Evolutionary conservation across 2,797 vertebrate genomes (phyloP).

Genomic region (Phataginus tricuspis): DNA sequence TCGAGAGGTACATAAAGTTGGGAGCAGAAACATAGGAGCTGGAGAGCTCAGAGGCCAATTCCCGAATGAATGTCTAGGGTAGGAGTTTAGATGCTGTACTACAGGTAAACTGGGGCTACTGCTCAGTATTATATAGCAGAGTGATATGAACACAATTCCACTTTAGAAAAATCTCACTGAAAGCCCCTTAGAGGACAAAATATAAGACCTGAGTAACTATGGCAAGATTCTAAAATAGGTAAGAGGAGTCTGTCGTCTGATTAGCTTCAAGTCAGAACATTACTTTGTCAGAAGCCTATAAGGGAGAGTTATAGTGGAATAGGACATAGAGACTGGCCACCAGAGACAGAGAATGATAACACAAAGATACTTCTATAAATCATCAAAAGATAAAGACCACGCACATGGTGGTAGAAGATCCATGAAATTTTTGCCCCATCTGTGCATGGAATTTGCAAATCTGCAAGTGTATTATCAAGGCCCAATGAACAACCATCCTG

Average conservation of each 20-base stretch:
- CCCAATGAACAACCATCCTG: rapidly evolving
- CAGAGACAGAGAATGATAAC: not conserved
- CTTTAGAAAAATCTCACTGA: not conserved
- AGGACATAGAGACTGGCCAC: not conserved
- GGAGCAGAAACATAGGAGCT: not conserved
- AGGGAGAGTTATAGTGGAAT: not conserved
- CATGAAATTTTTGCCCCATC: not conserved
- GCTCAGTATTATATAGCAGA: not conserved
- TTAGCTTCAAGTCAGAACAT: not conserved
- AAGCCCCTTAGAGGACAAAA: not conserved
- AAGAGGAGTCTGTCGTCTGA: not conserved
- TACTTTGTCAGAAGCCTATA: not conserved
- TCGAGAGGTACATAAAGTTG: not conserved
- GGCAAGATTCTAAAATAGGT: not conserved
- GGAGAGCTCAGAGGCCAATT: not conserved
- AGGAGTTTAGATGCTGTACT: not conserved
- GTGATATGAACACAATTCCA: not conserved
- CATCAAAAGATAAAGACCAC: not conserved
- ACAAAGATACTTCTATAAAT: not conserved
- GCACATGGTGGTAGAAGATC: not conserved
- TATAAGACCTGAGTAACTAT: not conserved
- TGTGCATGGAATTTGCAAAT: not conserved
- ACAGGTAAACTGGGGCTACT: not conserved
- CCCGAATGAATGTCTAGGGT: not conserved
- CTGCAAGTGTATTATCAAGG: not conserved